Base-by-base conservation (phyloP, 1,140 invertebrate species). In the Plectrocnemia conspersa region DNA sequence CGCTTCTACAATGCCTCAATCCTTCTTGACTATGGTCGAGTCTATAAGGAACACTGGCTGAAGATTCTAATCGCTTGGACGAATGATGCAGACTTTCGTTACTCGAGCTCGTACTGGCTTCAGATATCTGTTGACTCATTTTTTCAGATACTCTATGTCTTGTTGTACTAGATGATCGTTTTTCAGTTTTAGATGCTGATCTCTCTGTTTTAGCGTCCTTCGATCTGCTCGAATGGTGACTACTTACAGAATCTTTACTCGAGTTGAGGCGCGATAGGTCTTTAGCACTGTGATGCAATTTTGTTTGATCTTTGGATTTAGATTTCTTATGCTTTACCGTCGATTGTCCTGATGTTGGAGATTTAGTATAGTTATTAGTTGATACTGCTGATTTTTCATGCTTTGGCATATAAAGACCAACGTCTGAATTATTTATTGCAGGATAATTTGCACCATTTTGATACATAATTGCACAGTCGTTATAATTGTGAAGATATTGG, bases 1-100 rank as follows among this genome's bases (percentile, higher is more conserved):
- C 79, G 65, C 80, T 82, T 65, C 79, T 73, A 38, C 80, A 82
- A 68, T 82, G 80, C 52, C 79, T 66, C 59, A 82, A 63, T 52
- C 68, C 53, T 58, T 76, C 74, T 27, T 70, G 67, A n/a, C 69
- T 68, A 49, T 73, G 71, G 61, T 79, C 76, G 9, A 81, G 65
- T 56, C 76, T 77, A 59, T 77, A 78, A 2, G 80, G 79, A 44
- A 81, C 78, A 67, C 81, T 82, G 11, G 73, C 66, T 29, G 79
- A 76, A 40, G 76, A 70, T 63, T 80, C 79, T 54, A 82, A 63
- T 53, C 77, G 68, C 66, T 70, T 75, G 25, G 74, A 62, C 54
- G 75, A 72, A 48, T 72, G 66, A 3, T 75, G 73, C 52, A 73
- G 70, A 58, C 72, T 74, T 63, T 77, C 75, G 50, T 73, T 71